Evolutionary conservation across 1,140 invertebrate species (phyloP).

Genomic region (Drepana arcuata): DNA sequence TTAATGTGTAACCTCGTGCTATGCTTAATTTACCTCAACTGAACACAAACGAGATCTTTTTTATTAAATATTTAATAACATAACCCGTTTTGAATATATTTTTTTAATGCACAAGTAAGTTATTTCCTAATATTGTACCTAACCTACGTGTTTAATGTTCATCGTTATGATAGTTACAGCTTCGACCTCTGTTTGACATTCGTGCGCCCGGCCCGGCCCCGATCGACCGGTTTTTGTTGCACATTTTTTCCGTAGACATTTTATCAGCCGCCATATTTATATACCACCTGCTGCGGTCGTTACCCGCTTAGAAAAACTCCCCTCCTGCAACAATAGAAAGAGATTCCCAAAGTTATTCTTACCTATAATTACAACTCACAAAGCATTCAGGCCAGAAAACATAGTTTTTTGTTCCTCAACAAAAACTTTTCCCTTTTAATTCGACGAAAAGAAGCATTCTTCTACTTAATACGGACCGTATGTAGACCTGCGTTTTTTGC

Average conservation of each 20-base stretch:
- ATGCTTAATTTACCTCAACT: too few species aligned
- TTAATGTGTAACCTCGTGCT: too few species aligned
- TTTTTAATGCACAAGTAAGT: too few species aligned
- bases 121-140: too few species aligned
- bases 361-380: conserved; percentile 63
- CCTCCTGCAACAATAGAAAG: conserved; percentile 55
- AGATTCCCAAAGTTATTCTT: conserved; percentile 65
- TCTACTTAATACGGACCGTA: conserved; percentile 28
- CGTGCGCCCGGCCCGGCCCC: conserved; percentile 6
- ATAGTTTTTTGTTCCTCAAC: conserved; percentile 36
- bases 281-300: conserved; percentile 67
- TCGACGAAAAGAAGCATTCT: conserved; percentile 47
- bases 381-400: conserved; percentile 50
- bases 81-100: too few species aligned
- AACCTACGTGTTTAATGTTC: too few species aligned
- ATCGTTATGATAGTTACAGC: too few species aligned
- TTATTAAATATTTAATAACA: too few species aligned
- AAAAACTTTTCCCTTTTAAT: conserved; percentile 54
- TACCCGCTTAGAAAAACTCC: conserved; percentile 63
- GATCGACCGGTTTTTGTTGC: conserved; percentile 53
- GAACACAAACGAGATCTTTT: too few species aligned
- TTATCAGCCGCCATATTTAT: conserved; percentile 54
- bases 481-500: conserved; percentile 42
- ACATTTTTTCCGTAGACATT: conserved; percentile 45
- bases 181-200: conserved; percentile 66